phyloP scores from a whole-genome alignment of 2,888 invertebrate genomes.

The Lasioglossum vierecki region DNA sequence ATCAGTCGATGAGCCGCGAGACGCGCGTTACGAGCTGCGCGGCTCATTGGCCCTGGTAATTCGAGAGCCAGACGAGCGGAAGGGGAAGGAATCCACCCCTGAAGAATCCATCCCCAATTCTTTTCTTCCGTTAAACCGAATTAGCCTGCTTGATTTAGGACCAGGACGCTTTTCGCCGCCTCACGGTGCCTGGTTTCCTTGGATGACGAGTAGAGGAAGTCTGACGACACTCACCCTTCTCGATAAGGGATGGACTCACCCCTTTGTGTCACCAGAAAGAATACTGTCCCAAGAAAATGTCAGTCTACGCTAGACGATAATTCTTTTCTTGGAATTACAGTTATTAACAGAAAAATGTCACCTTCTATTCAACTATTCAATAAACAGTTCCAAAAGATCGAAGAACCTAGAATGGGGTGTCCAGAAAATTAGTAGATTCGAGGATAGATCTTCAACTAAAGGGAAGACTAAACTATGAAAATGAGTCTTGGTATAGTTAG shows the following conservation, averaged over 20 bases:
- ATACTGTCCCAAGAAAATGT: neutral
- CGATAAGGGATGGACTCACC: neutral
- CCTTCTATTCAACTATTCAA: neutral
- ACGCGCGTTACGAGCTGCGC: slow-evolving; percentile 71
- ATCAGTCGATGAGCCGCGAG: slow-evolving; percentile 48
- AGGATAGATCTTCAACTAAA: neutral
- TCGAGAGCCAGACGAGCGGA: slow-evolving; percentile 65
- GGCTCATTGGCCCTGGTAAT: slow-evolving; percentile 79
- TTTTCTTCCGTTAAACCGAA: slow-evolving; percentile 75
- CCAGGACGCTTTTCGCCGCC: slow-evolving; percentile 59
- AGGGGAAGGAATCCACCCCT: slow-evolving; percentile 29
- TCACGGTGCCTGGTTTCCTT: neutral
- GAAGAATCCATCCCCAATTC: slow-evolving; percentile 35
- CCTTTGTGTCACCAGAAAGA: neutral
- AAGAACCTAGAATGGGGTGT: neutral
- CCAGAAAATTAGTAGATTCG: neutral
- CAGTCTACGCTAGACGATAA: neutral
- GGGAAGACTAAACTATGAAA: neutral
- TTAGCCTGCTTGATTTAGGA: slow-evolving; percentile 77
- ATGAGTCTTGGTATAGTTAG: neutral
- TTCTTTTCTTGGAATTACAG: neutral
- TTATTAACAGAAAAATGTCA: neutral
- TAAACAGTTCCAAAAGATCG: neutral
- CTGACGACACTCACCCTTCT: neutral
- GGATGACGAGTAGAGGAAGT: neutral